Evolutionary conservation across 1,140 invertebrate genomes (phyloP).

Genomic region (Megalonaias nervosa): DNA sequence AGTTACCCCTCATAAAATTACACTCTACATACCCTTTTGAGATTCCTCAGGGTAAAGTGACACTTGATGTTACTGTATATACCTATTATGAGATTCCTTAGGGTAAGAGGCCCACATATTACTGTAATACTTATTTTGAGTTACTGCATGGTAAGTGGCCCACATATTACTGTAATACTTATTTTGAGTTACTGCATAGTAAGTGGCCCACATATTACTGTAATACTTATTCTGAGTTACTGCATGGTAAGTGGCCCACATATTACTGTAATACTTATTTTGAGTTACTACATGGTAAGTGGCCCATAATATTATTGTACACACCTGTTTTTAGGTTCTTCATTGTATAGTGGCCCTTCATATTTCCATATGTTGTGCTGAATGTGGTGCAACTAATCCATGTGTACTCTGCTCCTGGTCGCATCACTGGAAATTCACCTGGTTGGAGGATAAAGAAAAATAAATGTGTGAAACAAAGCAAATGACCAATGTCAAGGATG

Average conservation of each 20-base stretch:
- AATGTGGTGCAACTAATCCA: slow-evolving; percentile 62
- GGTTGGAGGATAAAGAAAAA: neutral
- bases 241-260: no score
- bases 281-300: neutral
- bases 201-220: neutral
- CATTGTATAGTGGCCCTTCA: slow-evolving; percentile 60
- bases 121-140: no score
- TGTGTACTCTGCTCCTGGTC: slow-evolving; percentile 51
- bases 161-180: no score
- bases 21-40: no score
- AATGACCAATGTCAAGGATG: neutral
- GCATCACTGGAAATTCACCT: slow-evolving; percentile 63
- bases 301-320: neutral
- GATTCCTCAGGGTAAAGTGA: no score
- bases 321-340: slow-evolving; percentile 51
- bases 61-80: no score
- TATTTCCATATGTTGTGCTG: slow-evolving; percentile 59
- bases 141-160: no score
- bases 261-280: no score
- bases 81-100: no score
- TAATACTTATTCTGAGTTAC: no score
- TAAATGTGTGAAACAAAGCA: neutral
- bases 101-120: no score
- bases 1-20: no score
- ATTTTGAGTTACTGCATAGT: neutral